These are phyloP conservation scores for Pteropus alecto DNA, from an alignment of 2,113 vertebrate species.

Conservation along the genomic window DNA sequence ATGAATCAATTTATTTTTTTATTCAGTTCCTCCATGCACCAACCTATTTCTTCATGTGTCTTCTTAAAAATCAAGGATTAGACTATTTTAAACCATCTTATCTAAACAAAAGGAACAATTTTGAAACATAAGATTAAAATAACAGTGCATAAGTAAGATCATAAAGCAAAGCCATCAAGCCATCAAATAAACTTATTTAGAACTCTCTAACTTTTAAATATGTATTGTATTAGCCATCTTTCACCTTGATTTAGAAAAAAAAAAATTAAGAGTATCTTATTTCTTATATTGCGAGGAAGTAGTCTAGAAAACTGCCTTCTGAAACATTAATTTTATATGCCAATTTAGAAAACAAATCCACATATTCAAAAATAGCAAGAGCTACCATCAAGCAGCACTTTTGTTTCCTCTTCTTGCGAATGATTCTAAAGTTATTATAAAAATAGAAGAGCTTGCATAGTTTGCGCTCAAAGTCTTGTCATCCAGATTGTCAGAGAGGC, in stretches of 20 bases:
- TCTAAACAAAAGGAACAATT: not conserved
- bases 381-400: not conserved
- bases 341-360: not conserved
- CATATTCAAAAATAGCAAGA: not conserved
- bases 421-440: not conserved
- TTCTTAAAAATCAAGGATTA: not conserved
- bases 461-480: not conserved
- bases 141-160: not conserved
- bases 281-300: not conserved
- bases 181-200: not conserved
- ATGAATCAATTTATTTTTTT: not conserved
- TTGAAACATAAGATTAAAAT: not conserved
- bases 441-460: not conserved
- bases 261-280: not conserved
- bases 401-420: not conserved
- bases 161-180: not conserved
- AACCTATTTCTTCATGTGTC: not conserved
- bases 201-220: not conserved
- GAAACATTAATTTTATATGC: not conserved
- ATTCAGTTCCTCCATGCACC: not conserved
- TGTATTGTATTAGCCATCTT: not conserved
- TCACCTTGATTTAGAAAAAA: not conserved
- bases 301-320: not conserved
- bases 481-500: not conserved
- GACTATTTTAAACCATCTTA: not conserved